Percentiles rank a stretch among this genome's conserved stretches.
Conservation (phyloP, 1,140 invertebrate genomes). For the Drosophila lacteicornis region DNA sequence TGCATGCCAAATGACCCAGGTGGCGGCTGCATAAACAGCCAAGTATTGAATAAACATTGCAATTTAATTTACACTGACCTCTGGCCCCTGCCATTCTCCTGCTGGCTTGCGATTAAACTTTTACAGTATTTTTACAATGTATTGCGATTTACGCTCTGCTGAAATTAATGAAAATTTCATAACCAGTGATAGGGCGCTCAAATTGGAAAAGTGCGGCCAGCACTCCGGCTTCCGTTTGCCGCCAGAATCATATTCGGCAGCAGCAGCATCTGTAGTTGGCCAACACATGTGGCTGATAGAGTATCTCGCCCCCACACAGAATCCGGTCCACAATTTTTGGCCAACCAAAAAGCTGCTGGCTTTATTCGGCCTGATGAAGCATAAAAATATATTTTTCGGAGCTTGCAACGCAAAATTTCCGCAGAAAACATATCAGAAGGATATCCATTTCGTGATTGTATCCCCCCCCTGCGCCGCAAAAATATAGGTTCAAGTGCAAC, state of each 20-base stretch:
- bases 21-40: conserved; percentile 15
- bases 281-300: conserved; percentile 30
- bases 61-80: conserved; percentile 31
- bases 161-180: conserved; percentile 54
- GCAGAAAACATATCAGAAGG: conserved; percentile 7
- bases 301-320: conserved; percentile 8
- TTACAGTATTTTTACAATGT: background rate
- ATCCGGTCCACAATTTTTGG: conserved; percentile 8
- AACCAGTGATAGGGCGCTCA: conserved; percentile 27
- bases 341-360: conserved; percentile 49
- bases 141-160: conserved; percentile 1
- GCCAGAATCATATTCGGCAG: conserved; percentile 2
- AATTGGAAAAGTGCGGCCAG: conserved; percentile 43
- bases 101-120: background rate
- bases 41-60: conserved; percentile 37
- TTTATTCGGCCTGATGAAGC: conserved; percentile 70
- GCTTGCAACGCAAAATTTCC: conserved; percentile 21
- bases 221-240: conserved; percentile 8
- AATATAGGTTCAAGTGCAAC: background rate
- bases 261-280: conserved; percentile 9
- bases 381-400: conserved; percentile 42
- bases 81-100: background rate
- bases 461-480: background rate
- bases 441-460: conserved; percentile 16
- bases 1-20: conserved; percentile 31